Conservation (phyloP, 2,113 vertebrate genomes). For the Chamaea fasciata region DNA sequence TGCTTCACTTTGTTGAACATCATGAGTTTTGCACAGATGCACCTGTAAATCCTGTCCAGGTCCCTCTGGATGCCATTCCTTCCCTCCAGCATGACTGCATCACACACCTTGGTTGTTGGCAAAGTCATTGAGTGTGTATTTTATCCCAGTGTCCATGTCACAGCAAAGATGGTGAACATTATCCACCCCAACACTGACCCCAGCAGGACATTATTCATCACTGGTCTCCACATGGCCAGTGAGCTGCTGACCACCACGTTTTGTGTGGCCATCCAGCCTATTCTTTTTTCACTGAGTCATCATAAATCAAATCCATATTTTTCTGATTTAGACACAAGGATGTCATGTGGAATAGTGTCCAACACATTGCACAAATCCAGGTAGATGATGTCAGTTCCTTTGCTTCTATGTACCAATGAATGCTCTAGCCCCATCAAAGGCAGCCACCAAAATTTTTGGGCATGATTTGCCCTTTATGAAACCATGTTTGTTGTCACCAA, state of each 20-base stretch:
- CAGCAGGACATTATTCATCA: not conserved
- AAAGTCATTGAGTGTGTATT: too few species aligned
- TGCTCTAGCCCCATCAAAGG: not conserved
- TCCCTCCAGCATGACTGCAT: too few species aligned
- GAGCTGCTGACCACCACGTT: not conserved
- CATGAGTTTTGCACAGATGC: not conserved
- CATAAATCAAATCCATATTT: not conserved
- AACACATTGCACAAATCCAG: not conserved
- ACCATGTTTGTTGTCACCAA: not conserved
- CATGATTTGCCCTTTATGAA: not conserved
- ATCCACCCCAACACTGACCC: accelerated
- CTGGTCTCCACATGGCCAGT: not conserved
- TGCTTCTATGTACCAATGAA: not conserved
- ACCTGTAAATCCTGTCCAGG: not conserved
- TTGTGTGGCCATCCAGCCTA: not conserved
- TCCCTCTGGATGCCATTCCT: not conserved
- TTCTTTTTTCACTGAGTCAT: not conserved
- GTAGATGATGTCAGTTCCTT: not conserved
- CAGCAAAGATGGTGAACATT: not conserved
- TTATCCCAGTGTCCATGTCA: not conserved
- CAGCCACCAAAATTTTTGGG: not conserved
- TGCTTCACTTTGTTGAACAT: not conserved
- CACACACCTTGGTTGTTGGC: not conserved
- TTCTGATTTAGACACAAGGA: not conserved
- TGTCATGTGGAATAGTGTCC: not conserved